Percentiles rank a stretch among this genome's conserved stretches.
phyloP scores from a whole-genome alignment of 2,113 vertebrate species.

The Muntiacus reevesi region DNA sequence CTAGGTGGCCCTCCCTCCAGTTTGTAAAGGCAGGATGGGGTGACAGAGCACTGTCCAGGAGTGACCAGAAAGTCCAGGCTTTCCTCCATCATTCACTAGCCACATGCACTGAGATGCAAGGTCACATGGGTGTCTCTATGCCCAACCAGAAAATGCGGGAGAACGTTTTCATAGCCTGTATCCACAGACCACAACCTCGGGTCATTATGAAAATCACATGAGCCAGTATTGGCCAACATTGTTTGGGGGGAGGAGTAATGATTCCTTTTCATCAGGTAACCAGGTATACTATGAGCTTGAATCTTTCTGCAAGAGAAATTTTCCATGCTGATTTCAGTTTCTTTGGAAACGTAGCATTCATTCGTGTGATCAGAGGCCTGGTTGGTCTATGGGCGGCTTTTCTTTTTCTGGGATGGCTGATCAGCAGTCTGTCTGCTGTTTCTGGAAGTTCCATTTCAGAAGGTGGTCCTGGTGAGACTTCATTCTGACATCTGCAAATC shows the following conservation, averaged over 20 bases:
- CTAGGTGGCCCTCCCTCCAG: not conserved
- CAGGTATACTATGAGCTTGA: not conserved
- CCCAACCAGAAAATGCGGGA: not conserved
- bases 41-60: not conserved
- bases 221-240: not conserved
- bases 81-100: not conserved
- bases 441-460: conserved; percentile 41
- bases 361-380: not conserved
- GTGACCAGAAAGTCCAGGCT: not conserved
- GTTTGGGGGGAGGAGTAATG: not conserved
- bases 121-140: not conserved
- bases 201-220: not conserved
- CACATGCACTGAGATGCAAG: not conserved
- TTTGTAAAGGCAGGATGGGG: not conserved
- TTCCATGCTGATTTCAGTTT: not conserved
- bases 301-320: not conserved
- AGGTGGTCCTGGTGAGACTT: conserved; percentile 33
- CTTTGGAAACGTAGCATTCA: not conserved
- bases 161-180: fast-evolving
- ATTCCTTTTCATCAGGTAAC: not conserved
- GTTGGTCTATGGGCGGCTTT: conserved; percentile 15
- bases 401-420: conserved; percentile 12
- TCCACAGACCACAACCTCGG: not conserved
- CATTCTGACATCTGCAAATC: conserved; percentile 61
- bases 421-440: conserved; percentile 10